Base-by-base conservation (phyloP, 2,888 invertebrate genomes). In the Endomychus coccineus region DNA sequence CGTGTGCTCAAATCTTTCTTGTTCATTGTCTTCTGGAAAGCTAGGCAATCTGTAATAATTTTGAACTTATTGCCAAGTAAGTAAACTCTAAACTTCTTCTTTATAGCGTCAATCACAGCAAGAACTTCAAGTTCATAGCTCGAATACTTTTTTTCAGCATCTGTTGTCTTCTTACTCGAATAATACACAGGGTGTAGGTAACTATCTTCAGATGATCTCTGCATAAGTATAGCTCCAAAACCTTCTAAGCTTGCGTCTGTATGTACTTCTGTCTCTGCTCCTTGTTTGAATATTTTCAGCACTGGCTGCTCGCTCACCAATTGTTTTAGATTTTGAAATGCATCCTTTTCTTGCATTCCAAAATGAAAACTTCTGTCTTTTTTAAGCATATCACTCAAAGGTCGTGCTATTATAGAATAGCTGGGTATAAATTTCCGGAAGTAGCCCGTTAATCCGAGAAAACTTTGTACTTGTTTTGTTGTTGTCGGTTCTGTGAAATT, bases 51-150 rank as follows among this genome's bases (percentile, higher is more conserved):
- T 0, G 56, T 58, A 2, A 56, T 39, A 4, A 56, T 48, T 34
- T 45, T 52, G 39, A 59, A 55, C 12, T 34, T 33, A 3, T 44
- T 40, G 2, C 52, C 50, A 1, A 44, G 16, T 6, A 56, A 32
- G 41, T 55, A 56, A 10, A 48, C 39, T 4, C 48, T 36, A 30
- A 54, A 55, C 21, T 49, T 35, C n/a, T n/a, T n/a, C 19, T 47
- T 34, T 4, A 55, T 14, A 1, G 58, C 42, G 39, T 52, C 43
- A 13, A 56, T 40, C 3, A 55, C 49, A 2, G 51, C 48, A 10
- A 54, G 38, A 1, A 46, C 48, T 35, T 58, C 56, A 2, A 57
- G 28, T 24, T 59, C 56, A 42, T 46, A 56, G 34, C 55, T 53
- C 13, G 54, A 51, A 35, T 49, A 55, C 29, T 46, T 45, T 4